Evolutionary conservation across 2,797 vertebrate species (phyloP), one percentile per base, ranked within the genome.

Genomic region (Caiman crocodilus): DNA sequence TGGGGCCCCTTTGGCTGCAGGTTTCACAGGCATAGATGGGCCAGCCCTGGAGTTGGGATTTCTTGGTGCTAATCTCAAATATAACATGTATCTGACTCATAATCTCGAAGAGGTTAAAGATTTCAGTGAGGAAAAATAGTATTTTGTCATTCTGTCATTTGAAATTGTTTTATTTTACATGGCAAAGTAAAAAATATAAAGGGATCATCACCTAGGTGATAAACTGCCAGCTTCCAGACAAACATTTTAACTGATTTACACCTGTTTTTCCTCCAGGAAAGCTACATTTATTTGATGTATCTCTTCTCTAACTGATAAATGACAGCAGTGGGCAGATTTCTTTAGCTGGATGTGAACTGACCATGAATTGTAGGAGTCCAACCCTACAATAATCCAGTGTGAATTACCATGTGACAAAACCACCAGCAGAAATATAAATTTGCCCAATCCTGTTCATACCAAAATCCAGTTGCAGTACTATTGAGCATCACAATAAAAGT

Each of bases 241-340:
- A 96, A 97, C 76, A 94, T 96, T 97, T 95, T 94, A 96, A 93
- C 92, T 95, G 97, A 97, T 97, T 98, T 98, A 96, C 92, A 96
- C 95, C 88, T 97, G 91, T 94, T 97, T 95, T 96, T 96, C 95
- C 96, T 97, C 79, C 84, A 97, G 94, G 95, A 96, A 95, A 94
- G 75, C 89, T 96, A 57, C 56, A 90, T 93, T 96, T 97, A 80
- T 96, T 90, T 97, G 93, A 96, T 96, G 50, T 83, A 95, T 97
- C 90, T 96, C 58, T 95, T 96, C 67, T 85, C 63, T 76, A 94
- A 65, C 76, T 92, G 92, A 96, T 95, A 92, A 93, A 95, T 95
- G 83, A 93, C 96, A 91, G 23, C 28, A 65, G 30, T 73, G 76
- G 83, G 50, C 81, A 93, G 91, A 75, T 93, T 91, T 92, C 87